phyloP scores from a whole-genome alignment of 1,140 invertebrate genomes.

The Drusus annulatus region DNA sequence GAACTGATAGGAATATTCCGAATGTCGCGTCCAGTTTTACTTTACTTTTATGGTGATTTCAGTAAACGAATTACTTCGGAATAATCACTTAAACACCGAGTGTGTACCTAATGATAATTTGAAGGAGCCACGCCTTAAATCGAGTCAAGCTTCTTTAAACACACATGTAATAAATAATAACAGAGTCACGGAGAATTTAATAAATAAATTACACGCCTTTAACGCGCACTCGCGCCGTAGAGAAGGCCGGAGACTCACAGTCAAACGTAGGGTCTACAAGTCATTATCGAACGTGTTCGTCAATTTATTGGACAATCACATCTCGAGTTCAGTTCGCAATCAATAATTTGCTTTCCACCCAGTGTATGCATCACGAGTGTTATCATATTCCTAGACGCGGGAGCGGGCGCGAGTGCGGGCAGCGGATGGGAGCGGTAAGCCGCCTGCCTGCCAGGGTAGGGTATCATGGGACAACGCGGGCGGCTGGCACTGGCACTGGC shows the following conservation, averaged over 20 bases:
- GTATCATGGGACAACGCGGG: no score
- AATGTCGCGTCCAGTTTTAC: neutral
- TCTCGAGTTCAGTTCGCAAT: neutral
- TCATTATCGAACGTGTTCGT: neutral
- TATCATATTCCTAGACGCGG: no score
- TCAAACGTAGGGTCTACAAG: neutral
- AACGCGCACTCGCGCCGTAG: conserved; percentile 7
- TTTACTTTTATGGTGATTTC: no score
- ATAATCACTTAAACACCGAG: no score
- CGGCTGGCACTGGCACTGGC: no score
- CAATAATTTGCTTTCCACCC: neutral
- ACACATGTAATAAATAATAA: conserved; percentile 40
- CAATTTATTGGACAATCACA: neutral
- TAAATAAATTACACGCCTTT: conserved; percentile 43
- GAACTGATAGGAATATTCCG: conserved; percentile 12
- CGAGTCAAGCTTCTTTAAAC: conserved; percentile 38
- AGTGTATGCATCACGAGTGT: neutral
- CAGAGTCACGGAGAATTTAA: conserved; percentile 34
- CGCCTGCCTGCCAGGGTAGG: no score
- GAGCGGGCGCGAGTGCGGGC: no score
- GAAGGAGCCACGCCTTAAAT: conserved; percentile 34
- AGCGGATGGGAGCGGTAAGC: no score
- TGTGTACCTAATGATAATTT: conserved; percentile 11
- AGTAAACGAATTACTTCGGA: no score
- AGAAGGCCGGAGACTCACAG: conserved; percentile 3